Evolutionary conservation across 2,113 vertebrate genomes (phyloP).

Genomic region (Tychaedon coryphoeus): DNA sequence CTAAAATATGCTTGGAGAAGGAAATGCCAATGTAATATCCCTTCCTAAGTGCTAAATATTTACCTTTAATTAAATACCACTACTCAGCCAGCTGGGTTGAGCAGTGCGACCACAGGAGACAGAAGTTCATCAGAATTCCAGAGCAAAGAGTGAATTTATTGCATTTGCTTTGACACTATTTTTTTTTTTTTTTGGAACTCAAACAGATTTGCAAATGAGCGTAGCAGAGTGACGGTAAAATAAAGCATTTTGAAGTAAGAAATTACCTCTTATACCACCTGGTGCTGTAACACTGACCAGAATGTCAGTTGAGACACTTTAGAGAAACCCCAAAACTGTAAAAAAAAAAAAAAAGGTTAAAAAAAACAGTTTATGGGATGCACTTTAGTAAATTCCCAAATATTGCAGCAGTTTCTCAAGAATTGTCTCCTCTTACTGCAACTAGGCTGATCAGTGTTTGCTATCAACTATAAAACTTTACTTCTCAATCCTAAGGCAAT

Average conservation of each 20-base stretch:
- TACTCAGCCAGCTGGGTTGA: background rate
- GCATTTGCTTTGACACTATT: background rate
- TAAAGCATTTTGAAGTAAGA: background rate
- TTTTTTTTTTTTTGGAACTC: background rate
- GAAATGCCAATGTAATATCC: background rate
- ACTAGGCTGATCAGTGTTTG: background rate
- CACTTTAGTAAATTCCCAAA: background rate
- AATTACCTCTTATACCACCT: background rate
- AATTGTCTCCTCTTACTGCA: background rate
- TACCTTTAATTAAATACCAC: background rate
- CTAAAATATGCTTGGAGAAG: background rate
- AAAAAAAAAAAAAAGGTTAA: background rate
- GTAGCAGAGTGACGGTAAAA: background rate
- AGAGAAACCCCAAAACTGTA: accelerated
- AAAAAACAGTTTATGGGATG: background rate
- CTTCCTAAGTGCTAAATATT: background rate
- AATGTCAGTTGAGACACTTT: background rate
- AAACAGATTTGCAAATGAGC: background rate
- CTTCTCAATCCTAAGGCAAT: background rate
- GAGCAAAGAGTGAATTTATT: background rate
- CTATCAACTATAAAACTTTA: background rate
- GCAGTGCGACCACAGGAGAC: background rate
- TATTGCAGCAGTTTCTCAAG: background rate
- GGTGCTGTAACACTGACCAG: background rate
- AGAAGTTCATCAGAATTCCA: background rate